phyloP scores from a whole-genome alignment of 2,113 vertebrate genomes.

The Platysternon megacephalum region DNA sequence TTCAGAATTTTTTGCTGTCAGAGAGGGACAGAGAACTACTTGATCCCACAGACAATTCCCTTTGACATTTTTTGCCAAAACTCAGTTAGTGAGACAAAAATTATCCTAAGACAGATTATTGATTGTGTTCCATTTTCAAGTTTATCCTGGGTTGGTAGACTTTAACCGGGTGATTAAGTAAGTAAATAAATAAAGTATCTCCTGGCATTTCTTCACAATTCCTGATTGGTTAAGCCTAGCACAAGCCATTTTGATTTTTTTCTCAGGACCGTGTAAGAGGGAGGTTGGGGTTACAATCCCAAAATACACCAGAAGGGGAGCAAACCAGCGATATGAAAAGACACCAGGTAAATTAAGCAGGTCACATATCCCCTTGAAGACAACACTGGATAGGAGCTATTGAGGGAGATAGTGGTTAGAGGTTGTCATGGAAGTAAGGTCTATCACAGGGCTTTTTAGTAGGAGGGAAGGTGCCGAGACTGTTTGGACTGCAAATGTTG shows the following conservation, averaged over 20 bases:
- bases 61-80: too few species aligned
- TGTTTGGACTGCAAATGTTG: too few species aligned
- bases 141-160: fast-evolving
- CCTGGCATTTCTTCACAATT: not conserved
- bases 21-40: not conserved
- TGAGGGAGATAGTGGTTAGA: too few species aligned
- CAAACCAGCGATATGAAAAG: not conserved
- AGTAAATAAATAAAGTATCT: too few species aligned
- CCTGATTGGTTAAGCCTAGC: not conserved
- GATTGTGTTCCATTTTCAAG: not conserved
- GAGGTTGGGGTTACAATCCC: not conserved
- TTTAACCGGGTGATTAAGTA: too few species aligned
- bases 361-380: not conserved
- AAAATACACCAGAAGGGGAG: not conserved
- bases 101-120: not conserved
- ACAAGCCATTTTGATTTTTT: not conserved
- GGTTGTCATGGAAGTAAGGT: too few species aligned
- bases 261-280: not conserved
- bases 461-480: too few species aligned
- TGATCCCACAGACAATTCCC: not conserved
- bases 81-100: too few species aligned
- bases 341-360: not conserved
- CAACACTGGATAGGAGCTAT: too few species aligned
- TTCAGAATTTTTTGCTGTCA: not conserved
- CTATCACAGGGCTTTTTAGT: too few species aligned